These are phyloP conservation scores for Anas bahamensis DNA, from an alignment of 2,797 vertebrate species.

Conservation along the genomic window DNA sequence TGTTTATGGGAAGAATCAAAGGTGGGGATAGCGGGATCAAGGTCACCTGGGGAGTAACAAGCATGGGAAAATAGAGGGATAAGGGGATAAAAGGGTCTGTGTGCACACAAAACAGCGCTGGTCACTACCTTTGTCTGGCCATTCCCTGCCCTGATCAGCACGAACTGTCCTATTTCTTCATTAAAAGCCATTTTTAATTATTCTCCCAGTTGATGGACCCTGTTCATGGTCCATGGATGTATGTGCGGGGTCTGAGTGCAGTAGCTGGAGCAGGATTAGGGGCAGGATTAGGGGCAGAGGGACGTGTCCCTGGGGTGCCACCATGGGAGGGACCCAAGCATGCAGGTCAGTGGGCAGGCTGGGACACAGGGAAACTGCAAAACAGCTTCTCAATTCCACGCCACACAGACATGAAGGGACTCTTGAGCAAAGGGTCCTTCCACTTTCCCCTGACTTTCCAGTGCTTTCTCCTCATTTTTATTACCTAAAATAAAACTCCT, in stretches of 20 bases:
- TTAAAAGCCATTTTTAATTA: background rate
- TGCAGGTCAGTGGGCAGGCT: background rate
- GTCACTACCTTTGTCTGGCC: background rate
- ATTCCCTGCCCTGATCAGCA: background rate
- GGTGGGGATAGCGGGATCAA: background rate
- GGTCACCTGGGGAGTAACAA: background rate
- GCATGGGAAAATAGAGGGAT: background rate
- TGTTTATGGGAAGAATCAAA: background rate
- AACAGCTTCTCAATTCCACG: background rate
- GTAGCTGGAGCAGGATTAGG: background rate
- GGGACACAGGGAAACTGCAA: background rate
- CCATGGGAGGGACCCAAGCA: rapidly evolving
- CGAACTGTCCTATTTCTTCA: background rate
- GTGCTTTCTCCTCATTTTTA: background rate
- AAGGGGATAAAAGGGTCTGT: background rate
- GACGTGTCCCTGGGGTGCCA: rapidly evolving
- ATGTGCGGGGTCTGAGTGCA: background rate
- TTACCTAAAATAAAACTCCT: background rate
- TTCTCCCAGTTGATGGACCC: background rate
- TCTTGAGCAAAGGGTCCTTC: background rate
- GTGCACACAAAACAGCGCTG: background rate
- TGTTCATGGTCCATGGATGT: rapidly evolving
- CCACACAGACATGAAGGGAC: background rate
- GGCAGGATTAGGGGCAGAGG: background rate
- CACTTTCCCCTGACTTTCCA: background rate